Evolutionary conservation across 2,888 invertebrate species (phyloP), one percentile per base, ranked within the genome.

Genomic region (Automeris io): DNA sequence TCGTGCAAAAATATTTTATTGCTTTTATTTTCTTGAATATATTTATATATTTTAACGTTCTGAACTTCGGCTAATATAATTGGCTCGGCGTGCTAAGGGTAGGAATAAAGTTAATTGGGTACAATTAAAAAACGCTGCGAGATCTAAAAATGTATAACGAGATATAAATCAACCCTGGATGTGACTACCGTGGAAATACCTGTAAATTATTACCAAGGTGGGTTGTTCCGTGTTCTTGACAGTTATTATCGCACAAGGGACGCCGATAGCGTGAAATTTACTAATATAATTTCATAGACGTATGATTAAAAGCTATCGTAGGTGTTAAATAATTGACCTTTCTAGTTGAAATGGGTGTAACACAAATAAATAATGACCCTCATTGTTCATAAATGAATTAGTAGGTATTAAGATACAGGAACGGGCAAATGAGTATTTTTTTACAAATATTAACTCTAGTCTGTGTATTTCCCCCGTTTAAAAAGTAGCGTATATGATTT

Each of bases 61-160:
- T 54, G 45, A 58, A 58, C 54, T 54, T 54, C 45, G 43, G 49
- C 52, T 65, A 58, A 67, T 71, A 60, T 72, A 76, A 75, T 75
- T 75, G 68, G 67, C 57, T 68, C 52, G 49, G 58, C 54, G 56
- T 57, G 59, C 59, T 51, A 53, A 62, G 61, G 62, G 65, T 54
- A 54, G 66, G 55, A 70, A 68, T 68, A 61, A 72, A 68, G 64
- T 71, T 74, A 77, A 77, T 76, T 77, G 72, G 68, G 58, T 63
- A 68, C 71, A 76, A 73, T 75, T 72, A 75, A 70, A 75, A 75
- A 70, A 68, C 54, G 64, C 66, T 64, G 67, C 47, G 54, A 57
- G 52, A 54, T 65, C 57, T 59, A 57, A 69, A 68, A 69, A 66
- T 65, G 58, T 70, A 61, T 61, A 51, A 47, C 43, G 42, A 32